Percentiles rank a stretch among this genome's conserved stretches.
phyloP scores from a whole-genome alignment of 2,113 vertebrate species.

The Piaya cayana region DNA sequence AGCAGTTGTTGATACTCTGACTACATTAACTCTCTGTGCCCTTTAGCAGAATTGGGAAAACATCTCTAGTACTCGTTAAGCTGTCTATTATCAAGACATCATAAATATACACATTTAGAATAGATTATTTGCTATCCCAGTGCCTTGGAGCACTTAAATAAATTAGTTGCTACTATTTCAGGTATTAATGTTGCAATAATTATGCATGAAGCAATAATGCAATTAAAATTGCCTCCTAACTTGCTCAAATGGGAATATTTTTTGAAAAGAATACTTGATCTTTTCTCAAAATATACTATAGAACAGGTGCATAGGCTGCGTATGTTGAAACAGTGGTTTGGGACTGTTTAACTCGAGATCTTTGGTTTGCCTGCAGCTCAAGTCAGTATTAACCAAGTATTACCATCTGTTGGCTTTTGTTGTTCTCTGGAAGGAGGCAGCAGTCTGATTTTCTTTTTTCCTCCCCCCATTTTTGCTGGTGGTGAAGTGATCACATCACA shows the following conservation, averaged over 20 bases:
- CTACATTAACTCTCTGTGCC: constrained; percentile 47
- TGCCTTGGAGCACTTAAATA: constrained; percentile 67
- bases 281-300: constrained; percentile 38
- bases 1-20: constrained; percentile 50
- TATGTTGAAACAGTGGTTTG: neutral
- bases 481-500: neutral
- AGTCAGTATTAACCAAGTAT: neutral
- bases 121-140: constrained; percentile 33
- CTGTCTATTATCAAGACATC: constrained; percentile 66
- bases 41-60: constrained; percentile 52
- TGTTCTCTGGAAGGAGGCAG: constrained; percentile 23
- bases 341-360: neutral
- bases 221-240: constrained; percentile 55
- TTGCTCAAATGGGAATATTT: neutral
- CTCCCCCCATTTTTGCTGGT: neutral
- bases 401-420: constrained; percentile 34
- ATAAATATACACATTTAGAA: constrained; percentile 60
- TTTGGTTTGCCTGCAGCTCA: neutral
- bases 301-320: constrained; percentile 9
- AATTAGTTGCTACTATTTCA: constrained; percentile 61
- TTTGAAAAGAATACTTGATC: constrained; percentile 3
- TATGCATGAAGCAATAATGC: constrained; percentile 57
- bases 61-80: constrained; percentile 60
- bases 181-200: constrained; percentile 54
- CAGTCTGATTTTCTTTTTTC: neutral